Percentiles rank a stretch among this genome's conserved stretches.
Evolutionary conservation across 2,888 invertebrate genomes (phyloP).

Genomic region (Meliscaeva auricollis): DNA sequence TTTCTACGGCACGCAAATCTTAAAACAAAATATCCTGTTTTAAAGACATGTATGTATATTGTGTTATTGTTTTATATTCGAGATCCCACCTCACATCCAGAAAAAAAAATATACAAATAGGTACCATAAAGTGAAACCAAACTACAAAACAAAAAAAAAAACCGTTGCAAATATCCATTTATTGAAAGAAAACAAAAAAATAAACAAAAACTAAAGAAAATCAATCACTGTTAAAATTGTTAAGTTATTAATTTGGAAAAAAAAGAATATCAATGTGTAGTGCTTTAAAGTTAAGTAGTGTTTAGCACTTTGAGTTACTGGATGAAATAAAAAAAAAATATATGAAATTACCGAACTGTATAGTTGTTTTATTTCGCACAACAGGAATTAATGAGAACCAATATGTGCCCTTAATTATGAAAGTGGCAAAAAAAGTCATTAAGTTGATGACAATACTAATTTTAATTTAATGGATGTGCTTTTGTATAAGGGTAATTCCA

Average conservation of each 20-base stretch:
- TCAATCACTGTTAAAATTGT: constrained; percentile 65
- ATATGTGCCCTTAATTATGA: no score
- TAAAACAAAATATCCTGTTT: neutral
- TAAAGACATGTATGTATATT: neutral
- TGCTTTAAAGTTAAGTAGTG: constrained; percentile 73
- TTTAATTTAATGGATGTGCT: no score
- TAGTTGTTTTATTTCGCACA: constrained; percentile 11
- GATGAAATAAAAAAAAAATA: constrained; percentile 61
- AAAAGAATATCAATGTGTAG: constrained; percentile 72
- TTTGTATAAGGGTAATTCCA: no score
- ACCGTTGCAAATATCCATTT: constrained; percentile 47
- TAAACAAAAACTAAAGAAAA: constrained; percentile 28
- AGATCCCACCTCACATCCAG: constrained; percentile 68
- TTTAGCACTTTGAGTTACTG: constrained; percentile 73
- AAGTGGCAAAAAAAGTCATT: no score
- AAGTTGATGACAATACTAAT: no score
- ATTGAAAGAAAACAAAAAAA: constrained; percentile 24
- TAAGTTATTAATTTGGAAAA: constrained; percentile 56
- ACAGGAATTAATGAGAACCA: no score
- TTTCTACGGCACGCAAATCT: neutral
- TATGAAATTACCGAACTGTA: constrained; percentile 42
- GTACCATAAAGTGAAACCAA: neutral
- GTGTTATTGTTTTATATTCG: constrained; percentile 22
- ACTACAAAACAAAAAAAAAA: constrained; percentile 5
- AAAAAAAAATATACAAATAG: constrained; percentile 9